Conservation (phyloP, 2,113 vertebrate species). For the Amphiprion percula region DNA sequence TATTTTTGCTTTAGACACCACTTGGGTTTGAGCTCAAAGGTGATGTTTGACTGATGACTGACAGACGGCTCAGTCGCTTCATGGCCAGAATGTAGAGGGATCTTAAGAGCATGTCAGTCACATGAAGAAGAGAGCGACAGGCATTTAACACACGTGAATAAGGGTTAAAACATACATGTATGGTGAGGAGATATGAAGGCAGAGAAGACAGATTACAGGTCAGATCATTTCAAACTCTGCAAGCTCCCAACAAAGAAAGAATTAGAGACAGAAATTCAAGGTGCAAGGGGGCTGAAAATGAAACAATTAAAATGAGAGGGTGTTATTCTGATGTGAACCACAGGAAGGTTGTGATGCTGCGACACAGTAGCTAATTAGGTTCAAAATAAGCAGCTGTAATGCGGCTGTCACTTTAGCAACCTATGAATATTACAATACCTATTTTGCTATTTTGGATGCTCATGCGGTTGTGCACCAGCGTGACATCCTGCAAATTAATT, state of each 20-base stretch:
- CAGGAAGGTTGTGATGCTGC: neutral
- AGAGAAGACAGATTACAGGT: neutral
- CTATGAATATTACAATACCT: neutral
- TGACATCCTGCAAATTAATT: neutral
- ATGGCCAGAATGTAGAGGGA: neutral
- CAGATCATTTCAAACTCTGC: neutral
- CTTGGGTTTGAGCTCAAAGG: neutral
- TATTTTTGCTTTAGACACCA: conserved; percentile 3
- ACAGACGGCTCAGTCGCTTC: neutral
- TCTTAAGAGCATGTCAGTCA: conserved; percentile 4
- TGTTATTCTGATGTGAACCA: neutral
- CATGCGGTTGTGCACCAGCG: neutral
- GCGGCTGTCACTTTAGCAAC: rapidly evolving
- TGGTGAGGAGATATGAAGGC: neutral
- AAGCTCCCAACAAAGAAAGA: neutral
- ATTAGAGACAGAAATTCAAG: neutral
- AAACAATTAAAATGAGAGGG: too few relatives aligned
- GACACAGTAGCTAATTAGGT: neutral
- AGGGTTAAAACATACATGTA: neutral
- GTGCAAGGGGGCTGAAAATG: neutral
- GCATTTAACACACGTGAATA: neutral
- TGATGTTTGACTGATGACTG: neutral
- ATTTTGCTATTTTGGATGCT: conserved; percentile 2
- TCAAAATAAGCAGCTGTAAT: neutral
- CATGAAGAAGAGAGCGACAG: conserved; percentile 7